These are phyloP conservation scores for Metalampra italica DNA, from an alignment of 2,888 invertebrate species.

Conservation along the genomic window DNA sequence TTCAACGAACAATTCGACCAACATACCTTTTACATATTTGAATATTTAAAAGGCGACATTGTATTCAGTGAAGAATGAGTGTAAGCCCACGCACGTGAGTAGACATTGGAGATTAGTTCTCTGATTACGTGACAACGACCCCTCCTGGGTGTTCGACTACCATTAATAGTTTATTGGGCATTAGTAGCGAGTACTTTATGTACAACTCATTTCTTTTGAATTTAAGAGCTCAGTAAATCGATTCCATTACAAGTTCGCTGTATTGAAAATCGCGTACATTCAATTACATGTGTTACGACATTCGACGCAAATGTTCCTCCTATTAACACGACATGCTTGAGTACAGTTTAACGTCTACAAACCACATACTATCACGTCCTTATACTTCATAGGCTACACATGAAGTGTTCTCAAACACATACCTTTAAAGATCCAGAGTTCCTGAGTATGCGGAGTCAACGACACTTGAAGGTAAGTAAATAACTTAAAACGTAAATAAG, in stretches of 20 bases:
- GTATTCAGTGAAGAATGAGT: slow-evolving; percentile 42
- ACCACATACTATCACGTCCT: slow-evolving; percentile 19
- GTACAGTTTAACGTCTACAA: slow-evolving; percentile 12
- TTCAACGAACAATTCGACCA: slow-evolving; percentile 13
- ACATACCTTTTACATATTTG: slow-evolving; percentile 26
- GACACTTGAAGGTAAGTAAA: slow-evolving; percentile 26
- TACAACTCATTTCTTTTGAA: neutral
- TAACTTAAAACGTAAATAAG: slow-evolving; percentile 33
- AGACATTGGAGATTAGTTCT: slow-evolving; percentile 64
- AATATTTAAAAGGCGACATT: slow-evolving; percentile 48
- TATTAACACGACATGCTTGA: slow-evolving; percentile 17
- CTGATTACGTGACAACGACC: slow-evolving; percentile 64
- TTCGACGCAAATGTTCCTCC: slow-evolving; percentile 6
- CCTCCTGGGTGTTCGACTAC: slow-evolving; percentile 46
- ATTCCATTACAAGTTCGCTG: slow-evolving; percentile 6
- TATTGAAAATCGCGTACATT: slow-evolving; percentile 14
- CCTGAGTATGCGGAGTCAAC: slow-evolving; percentile 32
- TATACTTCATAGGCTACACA: slow-evolving; percentile 14
- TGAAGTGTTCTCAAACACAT: slow-evolving; percentile 28
- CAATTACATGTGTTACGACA: slow-evolving; percentile 16
- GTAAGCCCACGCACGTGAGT: slow-evolving; percentile 59
- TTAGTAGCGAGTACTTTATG: too few species aligned
- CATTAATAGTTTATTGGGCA: slow-evolving; percentile 37
- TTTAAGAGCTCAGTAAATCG: neutral
- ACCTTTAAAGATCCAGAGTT: slow-evolving; percentile 33